Base-by-base conservation (phyloP, 2,113 vertebrate genomes). In the Apus apus region DNA sequence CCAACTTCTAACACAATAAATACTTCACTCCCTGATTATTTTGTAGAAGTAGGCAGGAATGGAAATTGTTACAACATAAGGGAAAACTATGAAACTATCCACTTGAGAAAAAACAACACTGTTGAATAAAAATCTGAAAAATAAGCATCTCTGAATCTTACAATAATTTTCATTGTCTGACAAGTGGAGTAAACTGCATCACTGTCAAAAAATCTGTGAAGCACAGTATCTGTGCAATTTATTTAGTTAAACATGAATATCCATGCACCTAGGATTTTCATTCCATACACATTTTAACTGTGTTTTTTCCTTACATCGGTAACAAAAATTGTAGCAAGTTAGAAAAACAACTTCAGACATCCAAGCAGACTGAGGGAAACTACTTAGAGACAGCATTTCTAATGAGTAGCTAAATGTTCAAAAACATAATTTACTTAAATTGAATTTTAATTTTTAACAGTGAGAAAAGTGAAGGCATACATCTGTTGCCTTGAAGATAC, bases 371-470 rank as follows among this genome's bases (percentile, higher is more conserved):
- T n/a, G 36, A 92, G 36, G 90, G 61, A 89, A 95, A 84, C 57
- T 89, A 88, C 62, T 67, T 67, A 74, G 21, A 89, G 73, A 62
- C 13, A 67, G 51, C 56, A 71, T 60, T 61, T 84, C 68, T 77
- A 77, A 83, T 51, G 83, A 83, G 36, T 8, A 90, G 51, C 70
- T 66, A 80, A 83, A 50, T 72, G 50, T 66, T 89, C 21, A 92
- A 71, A 95, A 93, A 74, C 48, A 27, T 38, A 77, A 84, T 86
- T 92, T 73, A 74, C 34, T 86, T 81, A 66, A 74, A 48, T 81
- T 56, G 23, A 16, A 71, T 71, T 93, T 93, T 80, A 73, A 81
- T 87, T 77, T 92, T 90, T 89, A 81, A 87, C 34, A 32, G 19
- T 48, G 65, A 81, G 30, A 80, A 66, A 88, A 88, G 23, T 36